Conservation (phyloP, 1,140 invertebrate species). For the Neotoxoptera formosana region DNA sequence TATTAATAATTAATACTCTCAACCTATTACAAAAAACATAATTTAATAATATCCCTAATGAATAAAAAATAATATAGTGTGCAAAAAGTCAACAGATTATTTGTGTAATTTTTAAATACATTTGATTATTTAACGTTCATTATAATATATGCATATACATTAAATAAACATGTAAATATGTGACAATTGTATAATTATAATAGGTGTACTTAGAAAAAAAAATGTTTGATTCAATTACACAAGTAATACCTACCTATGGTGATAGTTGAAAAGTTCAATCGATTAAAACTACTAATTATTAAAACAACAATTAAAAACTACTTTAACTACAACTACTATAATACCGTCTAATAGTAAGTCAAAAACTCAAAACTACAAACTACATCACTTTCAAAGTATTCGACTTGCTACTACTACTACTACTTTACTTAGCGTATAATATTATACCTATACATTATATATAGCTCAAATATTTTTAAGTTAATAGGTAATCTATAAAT, state of each 20-base stretch:
- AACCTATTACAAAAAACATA: neutral
- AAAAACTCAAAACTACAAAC: neutral
- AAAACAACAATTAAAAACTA: neutral
- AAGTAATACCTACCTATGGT: neutral
- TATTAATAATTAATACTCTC: neutral
- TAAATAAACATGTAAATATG: slow-evolving; percentile 1
- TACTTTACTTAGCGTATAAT: neutral
- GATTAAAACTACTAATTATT: neutral
- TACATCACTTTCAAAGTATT: neutral
- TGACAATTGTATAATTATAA: neutral
- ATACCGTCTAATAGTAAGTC: neutral
- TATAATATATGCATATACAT: neutral
- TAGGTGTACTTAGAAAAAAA: neutral
- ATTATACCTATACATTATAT: neutral
- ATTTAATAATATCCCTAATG: neutral
- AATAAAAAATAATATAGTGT: neutral
- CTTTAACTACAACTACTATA: neutral
- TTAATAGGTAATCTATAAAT: neutral
- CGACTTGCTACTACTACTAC: neutral
- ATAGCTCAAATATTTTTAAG: no score
- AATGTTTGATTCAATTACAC: neutral
- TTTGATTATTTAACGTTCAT: slow-evolving; percentile 5
- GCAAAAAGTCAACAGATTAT: neutral
- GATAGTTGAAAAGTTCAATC: neutral
- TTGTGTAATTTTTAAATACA: neutral